Evolutionary conservation across 2,797 vertebrate species (phyloP).

Genomic region (Rhinoraja longicauda): DNA sequence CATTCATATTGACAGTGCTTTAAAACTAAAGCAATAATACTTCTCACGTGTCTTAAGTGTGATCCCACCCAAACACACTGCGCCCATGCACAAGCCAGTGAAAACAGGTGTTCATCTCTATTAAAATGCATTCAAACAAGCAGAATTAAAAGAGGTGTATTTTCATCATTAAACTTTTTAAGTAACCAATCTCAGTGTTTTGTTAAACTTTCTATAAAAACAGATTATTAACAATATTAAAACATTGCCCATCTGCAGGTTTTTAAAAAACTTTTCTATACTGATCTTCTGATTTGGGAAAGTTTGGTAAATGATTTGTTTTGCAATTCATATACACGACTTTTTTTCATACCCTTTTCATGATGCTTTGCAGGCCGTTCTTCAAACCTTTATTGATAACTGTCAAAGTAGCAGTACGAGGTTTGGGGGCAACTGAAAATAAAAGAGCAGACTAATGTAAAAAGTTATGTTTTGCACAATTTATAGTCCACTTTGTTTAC

Average conservation of each 20-base stretch:
- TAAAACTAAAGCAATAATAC: not conserved
- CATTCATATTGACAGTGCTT: not conserved
- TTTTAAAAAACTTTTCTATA: not conserved
- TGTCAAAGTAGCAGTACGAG: slow-evolving; percentile 54
- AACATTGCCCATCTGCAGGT: not conserved
- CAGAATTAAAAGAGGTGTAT: not conserved
- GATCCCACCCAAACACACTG: not conserved
- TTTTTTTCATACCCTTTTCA: slow-evolving; percentile 52
- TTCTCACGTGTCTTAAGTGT: not conserved
- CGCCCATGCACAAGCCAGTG: not conserved
- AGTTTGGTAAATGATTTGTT: not conserved
- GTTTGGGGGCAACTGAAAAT: slow-evolving; percentile 55
- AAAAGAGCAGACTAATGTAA: not conserved
- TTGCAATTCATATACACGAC: not conserved
- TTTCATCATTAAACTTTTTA: not conserved
- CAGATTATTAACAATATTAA: not conserved
- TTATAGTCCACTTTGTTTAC: not conserved
- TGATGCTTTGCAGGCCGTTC: slow-evolving; percentile 56
- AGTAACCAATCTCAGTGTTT: not conserved
- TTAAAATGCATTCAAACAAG: not conserved
- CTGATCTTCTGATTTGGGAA: not conserved
- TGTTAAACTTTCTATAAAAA: not conserved
- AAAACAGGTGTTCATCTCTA: not conserved
- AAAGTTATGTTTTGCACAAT: not conserved
- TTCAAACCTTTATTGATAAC: slow-evolving; percentile 60